phyloP scores from a whole-genome alignment of 1,140 invertebrate species.

The Solenopsis invicta region DNA sequence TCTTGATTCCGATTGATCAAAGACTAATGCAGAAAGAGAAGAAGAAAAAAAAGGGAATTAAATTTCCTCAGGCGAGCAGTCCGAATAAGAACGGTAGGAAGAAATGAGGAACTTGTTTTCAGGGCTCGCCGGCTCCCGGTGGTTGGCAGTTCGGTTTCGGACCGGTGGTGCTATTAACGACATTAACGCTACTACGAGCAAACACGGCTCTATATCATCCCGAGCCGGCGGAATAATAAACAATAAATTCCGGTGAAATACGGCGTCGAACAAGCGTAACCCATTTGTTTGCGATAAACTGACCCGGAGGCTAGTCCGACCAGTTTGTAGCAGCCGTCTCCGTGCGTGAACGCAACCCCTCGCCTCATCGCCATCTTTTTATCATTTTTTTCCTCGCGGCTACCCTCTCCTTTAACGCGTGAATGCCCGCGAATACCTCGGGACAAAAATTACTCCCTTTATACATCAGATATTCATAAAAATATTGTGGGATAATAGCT shows the following conservation, averaged over 20 bases:
- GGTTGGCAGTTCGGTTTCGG: slow-evolving; percentile 72
- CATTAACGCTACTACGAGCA: slow-evolving; percentile 86
- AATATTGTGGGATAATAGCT: background rate
- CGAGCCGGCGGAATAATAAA: slow-evolving; percentile 84
- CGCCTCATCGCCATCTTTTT: slow-evolving; percentile 45
- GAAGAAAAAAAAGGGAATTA: background rate
- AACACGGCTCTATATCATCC: slow-evolving; percentile 86
- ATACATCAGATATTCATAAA: background rate
- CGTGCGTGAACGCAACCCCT: slow-evolving; percentile 74
- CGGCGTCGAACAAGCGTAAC: slow-evolving; percentile 85
- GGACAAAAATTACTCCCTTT: background rate
- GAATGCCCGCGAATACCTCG: slow-evolving; percentile 1
- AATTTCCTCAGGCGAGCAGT: background rate
- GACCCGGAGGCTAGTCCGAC: slow-evolving; percentile 85
- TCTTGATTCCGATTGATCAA: background rate
- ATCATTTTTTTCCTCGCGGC: slow-evolving; percentile 67
- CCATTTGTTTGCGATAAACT: slow-evolving; percentile 87
- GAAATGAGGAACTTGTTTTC: slow-evolving; percentile 59
- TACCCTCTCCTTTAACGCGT: slow-evolving; percentile 60
- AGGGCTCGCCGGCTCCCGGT: slow-evolving; percentile 69
- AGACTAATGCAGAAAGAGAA: background rate
- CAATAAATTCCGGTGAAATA: slow-evolving; percentile 87
- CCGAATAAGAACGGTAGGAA: background rate
- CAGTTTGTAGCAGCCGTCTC: slow-evolving; percentile 82
- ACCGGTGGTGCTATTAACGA: slow-evolving; percentile 86